A percentile compares a stretch with the other conserved stretches of the same genome.
Evolutionary conservation across 1,140 invertebrate species (phyloP).

Genomic region (Pararge aegeria): DNA sequence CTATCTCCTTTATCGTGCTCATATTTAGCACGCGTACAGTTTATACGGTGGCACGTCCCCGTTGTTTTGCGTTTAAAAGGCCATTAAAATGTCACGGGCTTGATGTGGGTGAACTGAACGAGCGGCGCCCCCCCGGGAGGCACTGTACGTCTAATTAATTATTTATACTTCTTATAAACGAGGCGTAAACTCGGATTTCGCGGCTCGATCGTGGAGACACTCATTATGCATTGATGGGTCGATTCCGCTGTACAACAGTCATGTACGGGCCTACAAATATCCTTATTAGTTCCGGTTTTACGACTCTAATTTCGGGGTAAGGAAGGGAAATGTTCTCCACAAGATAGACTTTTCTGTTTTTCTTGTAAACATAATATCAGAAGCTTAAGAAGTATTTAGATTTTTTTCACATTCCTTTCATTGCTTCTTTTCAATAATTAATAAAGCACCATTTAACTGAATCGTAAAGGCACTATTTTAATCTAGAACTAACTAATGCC

Average conservation of each 20-base stretch:
- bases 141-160: conserved; percentile 51
- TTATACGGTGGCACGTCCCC: conserved; percentile 36
- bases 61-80: conserved; percentile 57
- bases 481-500: too few relatives aligned
- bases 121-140: conserved; percentile 36
- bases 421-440: too few relatives aligned
- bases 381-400: too few relatives aligned
- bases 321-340: conserved; percentile 27
- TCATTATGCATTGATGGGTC: conserved; percentile 21
- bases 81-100: conserved; percentile 66
- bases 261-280: conserved; percentile 45
- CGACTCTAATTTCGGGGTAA: conserved; percentile 28
- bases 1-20: conserved; percentile 41
- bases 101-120: conserved; percentile 55
- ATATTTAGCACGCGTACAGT: conserved; percentile 37
- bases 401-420: too few relatives aligned
- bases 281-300: conserved; percentile 50
- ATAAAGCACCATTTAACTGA: too few relatives aligned
- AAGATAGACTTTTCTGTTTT: conserved; percentile 29
- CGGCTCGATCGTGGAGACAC: conserved; percentile 12
- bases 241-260: conserved; percentile 28
- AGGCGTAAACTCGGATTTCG: conserved; percentile 32
- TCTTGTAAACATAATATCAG: too few relatives aligned
- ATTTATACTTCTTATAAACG: conserved; percentile 61
- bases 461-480: too few relatives aligned